Base-by-base conservation (phyloP, 2,888 invertebrate genomes). In the Conops quadrifasciatus region DNA sequence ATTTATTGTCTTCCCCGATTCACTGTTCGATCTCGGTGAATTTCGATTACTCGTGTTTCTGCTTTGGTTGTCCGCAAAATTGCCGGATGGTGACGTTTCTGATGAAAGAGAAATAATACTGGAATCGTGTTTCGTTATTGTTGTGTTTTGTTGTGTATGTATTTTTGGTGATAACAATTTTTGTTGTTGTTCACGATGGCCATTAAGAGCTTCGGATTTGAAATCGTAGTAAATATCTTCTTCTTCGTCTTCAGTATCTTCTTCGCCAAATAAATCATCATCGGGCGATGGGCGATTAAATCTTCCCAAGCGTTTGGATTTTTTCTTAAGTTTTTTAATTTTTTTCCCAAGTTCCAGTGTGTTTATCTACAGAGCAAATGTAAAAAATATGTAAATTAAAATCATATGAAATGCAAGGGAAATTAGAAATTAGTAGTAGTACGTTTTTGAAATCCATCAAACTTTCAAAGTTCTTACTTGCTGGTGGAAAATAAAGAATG, bases 31-130 rank as follows among this genome's bases (percentile, higher is more conserved):
- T 70, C 76, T 75, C 36, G 75, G 76, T 67, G 77, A 75, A 76
- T 74, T 77, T 71, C 71, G 77, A 73, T 75, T 75, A 73, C 75
- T 76, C 65, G 74, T 74, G 63, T 75, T 74, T 64, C 71, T 73
- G 70, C 77, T 75, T 47, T 65, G 75, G 49, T 75, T 77, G 69
- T 78, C 77, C 62, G 74, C 75, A 82, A 88, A 88, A 62, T 75
- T 75, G 26, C 49, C 71, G 60, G 75, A 66, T 56, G 74, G 73
- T 60, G 75, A 70, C 65, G 73, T 71, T 11, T 68, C 59, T 47
- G 78, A 77, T 69, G 89, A 89, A 82, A 89, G 85, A 77, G 89
- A 89, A 82, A 89, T 88, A 87, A 88, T 88, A 87, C 88, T 88
- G 87, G 88, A 88, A 87, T 88, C 88, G 86, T 88, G 87, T 4